Conservation (phyloP, 2,113 vertebrate species). For the Pseudonaja textilis region DNA sequence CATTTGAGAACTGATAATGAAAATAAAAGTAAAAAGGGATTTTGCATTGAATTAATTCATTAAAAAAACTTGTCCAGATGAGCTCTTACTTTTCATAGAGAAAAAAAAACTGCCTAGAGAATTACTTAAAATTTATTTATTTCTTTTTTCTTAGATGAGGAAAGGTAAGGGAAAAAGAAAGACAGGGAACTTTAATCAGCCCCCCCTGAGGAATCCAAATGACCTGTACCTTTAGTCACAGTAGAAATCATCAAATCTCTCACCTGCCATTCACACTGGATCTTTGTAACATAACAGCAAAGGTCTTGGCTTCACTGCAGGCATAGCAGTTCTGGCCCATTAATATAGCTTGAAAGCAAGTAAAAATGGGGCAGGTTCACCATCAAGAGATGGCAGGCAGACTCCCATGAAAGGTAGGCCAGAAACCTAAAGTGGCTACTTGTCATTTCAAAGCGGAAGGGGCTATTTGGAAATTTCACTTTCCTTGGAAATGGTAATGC, state of each 20-base stretch:
- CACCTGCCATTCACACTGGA: not conserved
- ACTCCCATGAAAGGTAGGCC: not conserved
- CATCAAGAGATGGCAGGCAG: not conserved
- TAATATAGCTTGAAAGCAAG: not conserved
- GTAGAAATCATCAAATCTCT: not conserved
- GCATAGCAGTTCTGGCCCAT: not conserved
- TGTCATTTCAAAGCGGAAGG: no score
- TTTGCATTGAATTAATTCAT: not conserved
- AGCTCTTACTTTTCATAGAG: not conserved
- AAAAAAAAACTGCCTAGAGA: not conserved
- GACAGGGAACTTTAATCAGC: not conserved
- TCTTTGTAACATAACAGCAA: not conserved
- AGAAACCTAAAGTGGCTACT: not conserved
- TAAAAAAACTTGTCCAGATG: not conserved
- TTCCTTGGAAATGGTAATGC: no score
- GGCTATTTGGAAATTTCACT: no score
- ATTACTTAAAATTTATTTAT: not conserved
- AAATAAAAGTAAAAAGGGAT: not conserved
- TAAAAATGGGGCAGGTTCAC: not conserved
- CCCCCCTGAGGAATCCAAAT: not conserved
- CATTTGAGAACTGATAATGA: not conserved
- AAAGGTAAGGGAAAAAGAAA: not conserved
- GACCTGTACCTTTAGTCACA: not conserved
- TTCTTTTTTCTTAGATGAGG: not conserved
- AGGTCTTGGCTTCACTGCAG: conserved; percentile 14